Evolutionary conservation across 1,140 invertebrate species (phyloP).

Genomic region (Nylanderia fulva): DNA sequence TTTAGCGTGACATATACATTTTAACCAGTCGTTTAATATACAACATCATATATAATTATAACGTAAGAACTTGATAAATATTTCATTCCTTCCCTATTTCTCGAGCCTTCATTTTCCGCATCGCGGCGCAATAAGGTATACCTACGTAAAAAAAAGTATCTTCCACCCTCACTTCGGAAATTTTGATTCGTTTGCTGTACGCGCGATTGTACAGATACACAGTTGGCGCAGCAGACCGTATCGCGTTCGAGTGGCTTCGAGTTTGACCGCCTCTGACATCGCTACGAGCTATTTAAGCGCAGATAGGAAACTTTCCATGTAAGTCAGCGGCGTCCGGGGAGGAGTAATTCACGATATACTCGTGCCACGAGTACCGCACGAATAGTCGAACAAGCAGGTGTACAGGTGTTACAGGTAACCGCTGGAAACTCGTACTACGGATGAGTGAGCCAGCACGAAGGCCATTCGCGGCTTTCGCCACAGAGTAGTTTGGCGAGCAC

Average conservation of each 20-base stretch:
- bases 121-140: background rate
- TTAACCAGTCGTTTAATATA: background rate
- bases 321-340: conserved; percentile 51
- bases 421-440: conserved; percentile 24
- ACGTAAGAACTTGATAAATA: background rate
- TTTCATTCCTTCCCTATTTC: background rate
- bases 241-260: conserved; percentile 22
- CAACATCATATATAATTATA: background rate
- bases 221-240: background rate
- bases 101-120: background rate
- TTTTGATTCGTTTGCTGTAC: background rate
- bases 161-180: background rate
- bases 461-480: background rate
- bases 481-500: background rate
- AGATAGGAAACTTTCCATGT: conserved; percentile 51
- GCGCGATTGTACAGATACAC: background rate
- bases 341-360: conserved; percentile 57
- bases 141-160: background rate
- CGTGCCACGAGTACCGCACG: conserved; percentile 39
- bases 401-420: conserved; percentile 53
- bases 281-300: conserved; percentile 47
- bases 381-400: conserved; percentile 47
- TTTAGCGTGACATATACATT: background rate
- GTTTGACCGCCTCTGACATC: conserved; percentile 40
- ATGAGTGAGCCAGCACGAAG: conserved; percentile 33